These are phyloP conservation scores for Pogonus chalceus DNA, from an alignment of 1,140 invertebrate species.

Conservation along the genomic window DNA sequence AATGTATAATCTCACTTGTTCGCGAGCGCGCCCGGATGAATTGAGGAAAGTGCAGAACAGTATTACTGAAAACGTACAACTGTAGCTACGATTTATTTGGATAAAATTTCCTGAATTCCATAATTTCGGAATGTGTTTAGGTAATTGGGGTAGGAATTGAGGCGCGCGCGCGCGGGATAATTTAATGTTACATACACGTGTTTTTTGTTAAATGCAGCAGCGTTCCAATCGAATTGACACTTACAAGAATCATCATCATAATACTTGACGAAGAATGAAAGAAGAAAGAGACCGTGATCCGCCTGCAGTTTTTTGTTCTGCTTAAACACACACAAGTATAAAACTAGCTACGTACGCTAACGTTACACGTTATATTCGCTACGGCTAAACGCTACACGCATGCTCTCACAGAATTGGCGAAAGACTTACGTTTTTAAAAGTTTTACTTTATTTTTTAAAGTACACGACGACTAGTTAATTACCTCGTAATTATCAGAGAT, in stretches of 20 bases:
- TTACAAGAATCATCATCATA: conserved; percentile 15
- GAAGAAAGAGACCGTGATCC: conserved; percentile 8
- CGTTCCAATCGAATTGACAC: conserved; percentile 25
- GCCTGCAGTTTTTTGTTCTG: conserved; percentile 2
- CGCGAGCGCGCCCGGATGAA: background rate
- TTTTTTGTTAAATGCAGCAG: conserved; percentile 2
- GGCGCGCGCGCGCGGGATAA: background rate
- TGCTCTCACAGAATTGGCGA: conserved; percentile 24
- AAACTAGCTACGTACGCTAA: conserved; percentile 27
- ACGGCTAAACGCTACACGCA: conserved; percentile 1
- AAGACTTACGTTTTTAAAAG: conserved; percentile 26
- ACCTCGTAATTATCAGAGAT: conserved; percentile 23
- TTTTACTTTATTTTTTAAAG: conserved; percentile 8
- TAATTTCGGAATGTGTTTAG: no score
- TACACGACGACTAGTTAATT: conserved; percentile 7
- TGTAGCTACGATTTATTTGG: no score
- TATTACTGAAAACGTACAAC: no score
- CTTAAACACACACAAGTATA: conserved; percentile 22
- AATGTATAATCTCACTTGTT: conserved; percentile 6
- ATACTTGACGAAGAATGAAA: background rate
- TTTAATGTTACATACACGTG: conserved; percentile 1
- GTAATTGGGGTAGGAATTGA: background rate
- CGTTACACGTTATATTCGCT: conserved; percentile 1
- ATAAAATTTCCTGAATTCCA: no score
- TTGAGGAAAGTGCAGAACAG: no score